A percentile compares a stretch with the other conserved stretches of the same genome.
Conservation (phyloP, 2,113 vertebrate genomes). For the Cranoglanis bouderius region DNA sequence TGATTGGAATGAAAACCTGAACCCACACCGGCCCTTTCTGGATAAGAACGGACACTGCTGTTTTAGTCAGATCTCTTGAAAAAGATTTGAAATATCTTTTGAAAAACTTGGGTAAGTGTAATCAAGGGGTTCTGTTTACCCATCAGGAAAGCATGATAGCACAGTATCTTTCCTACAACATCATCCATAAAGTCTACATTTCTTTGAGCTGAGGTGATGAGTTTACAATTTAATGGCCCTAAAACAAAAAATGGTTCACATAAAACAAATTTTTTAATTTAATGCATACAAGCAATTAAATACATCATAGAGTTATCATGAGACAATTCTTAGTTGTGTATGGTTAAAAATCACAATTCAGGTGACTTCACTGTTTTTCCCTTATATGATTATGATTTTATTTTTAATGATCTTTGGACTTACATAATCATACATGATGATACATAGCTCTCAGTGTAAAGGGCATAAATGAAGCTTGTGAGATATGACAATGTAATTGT, state of each 20-base stretch:
- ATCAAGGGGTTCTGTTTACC: not conserved
- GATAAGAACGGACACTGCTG: not conserved
- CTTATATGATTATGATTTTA: not conserved
- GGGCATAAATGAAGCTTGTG: not conserved
- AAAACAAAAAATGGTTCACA: not conserved
- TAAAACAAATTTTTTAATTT: not conserved
- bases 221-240: not conserved
- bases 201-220: not conserved
- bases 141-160: not conserved
- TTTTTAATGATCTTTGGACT: not conserved
- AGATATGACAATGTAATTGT: not conserved
- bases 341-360: not conserved
- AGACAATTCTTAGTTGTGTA: not conserved
- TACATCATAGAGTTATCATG: not conserved
- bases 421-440: not conserved
- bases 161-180: not conserved
- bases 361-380: not conserved
- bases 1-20: not conserved
- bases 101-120: not conserved
- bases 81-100: not conserved
- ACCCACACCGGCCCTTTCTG: not conserved
- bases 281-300: not conserved
- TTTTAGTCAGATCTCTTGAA: not conserved
- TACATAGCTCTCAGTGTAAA: not conserved
- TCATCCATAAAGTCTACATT: not conserved